Conservation (phyloP, 2,797 vertebrate genomes). For the Heteromormyrus szaboi region DNA sequence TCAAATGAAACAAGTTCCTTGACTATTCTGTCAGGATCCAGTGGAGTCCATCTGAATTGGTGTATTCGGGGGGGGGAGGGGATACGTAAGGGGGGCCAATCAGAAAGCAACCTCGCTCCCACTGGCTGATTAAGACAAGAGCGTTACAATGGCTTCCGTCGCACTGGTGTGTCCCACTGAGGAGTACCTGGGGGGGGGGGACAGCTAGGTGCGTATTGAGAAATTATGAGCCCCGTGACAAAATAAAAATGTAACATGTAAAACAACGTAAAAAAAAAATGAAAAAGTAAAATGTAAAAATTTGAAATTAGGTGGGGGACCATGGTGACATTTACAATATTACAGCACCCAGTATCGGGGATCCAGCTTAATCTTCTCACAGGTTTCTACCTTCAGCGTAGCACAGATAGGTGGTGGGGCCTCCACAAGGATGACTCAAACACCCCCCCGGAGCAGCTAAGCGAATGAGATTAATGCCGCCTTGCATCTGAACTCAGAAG, state of each 20-base stretch:
- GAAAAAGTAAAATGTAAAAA: not conserved
- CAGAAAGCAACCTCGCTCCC: not conserved
- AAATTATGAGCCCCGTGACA: not conserved
- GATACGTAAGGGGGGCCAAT: not conserved
- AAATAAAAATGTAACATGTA: not conserved
- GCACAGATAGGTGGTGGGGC: not conserved
- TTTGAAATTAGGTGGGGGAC: not conserved
- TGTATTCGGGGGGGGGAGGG: not conserved
- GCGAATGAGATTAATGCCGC: not conserved
- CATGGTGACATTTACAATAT: not conserved
- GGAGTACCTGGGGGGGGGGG: not conserved
- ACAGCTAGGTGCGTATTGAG: not conserved
- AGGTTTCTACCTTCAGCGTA: not conserved
- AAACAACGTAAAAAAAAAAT: not conserved
- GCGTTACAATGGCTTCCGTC: not conserved
- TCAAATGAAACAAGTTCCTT: slow-evolving; percentile 34
- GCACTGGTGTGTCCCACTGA: not conserved
- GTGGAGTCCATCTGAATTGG: not conserved
- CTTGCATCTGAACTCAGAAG: not conserved
- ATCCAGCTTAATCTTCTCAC: not conserved
- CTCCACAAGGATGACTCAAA: not conserved
- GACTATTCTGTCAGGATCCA: not conserved
- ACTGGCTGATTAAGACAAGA: not conserved
- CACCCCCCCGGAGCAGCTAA: not conserved
- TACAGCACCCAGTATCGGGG: not conserved